Percentiles rank a stretch among this genome's conserved stretches.
Conservation (phyloP, 1,140 invertebrate species). For the Anadara kagoshimensis region DNA sequence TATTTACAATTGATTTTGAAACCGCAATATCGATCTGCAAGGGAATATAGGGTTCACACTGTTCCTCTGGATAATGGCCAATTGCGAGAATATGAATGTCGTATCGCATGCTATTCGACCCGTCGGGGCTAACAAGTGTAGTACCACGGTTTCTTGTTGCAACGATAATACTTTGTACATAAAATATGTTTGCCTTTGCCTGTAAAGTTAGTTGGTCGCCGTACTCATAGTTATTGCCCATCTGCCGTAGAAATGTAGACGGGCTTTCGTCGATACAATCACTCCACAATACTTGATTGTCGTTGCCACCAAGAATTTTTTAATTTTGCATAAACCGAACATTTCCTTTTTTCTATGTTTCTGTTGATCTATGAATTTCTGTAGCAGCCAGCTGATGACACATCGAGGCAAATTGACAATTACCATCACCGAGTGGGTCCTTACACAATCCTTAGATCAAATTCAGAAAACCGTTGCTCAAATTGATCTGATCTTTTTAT, state of each 20-base stretch:
- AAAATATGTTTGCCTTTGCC: no score
- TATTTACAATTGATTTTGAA: no score
- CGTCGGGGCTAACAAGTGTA: neutral
- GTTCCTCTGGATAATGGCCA: neutral
- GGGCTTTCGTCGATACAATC: no score
- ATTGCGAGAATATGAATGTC: neutral
- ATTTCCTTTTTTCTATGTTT: no score
- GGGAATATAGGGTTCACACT: neutral
- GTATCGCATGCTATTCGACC: neutral
- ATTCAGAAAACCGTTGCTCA: neutral
- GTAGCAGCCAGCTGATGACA: neutral
- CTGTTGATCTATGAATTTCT: neutral
- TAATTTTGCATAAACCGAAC: no score
- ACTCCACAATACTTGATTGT: no score
- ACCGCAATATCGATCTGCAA: neutral
- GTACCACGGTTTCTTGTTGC: no score
- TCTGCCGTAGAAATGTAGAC: no score
- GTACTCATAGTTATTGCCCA: no score
- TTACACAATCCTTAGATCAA: neutral
- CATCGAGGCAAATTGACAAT: slow-evolving; percentile 1
- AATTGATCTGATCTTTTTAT: neutral
- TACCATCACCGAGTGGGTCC: slow-evolving; percentile 1
- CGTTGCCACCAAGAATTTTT: no score
- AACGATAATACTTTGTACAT: no score
- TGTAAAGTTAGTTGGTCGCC: no score